These are phyloP conservation scores for Chalcis sispes DNA, from an alignment of 2,888 invertebrate genomes.

Conservation along the genomic window DNA sequence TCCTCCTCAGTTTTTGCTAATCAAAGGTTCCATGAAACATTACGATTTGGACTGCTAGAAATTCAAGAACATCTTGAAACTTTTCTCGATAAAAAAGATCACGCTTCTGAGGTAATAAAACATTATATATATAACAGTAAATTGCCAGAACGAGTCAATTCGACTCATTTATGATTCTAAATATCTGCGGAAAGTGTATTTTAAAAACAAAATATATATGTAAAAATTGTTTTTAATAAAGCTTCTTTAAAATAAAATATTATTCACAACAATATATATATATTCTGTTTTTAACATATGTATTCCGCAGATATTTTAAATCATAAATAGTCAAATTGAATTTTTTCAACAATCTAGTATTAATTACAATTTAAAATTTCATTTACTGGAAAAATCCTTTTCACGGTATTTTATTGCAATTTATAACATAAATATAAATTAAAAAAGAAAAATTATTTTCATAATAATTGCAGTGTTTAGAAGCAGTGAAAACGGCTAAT, in stretches of 20 bases:
- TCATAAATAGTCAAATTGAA: neutral
- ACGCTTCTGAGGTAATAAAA: slow-evolving; percentile 85
- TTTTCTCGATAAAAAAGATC: slow-evolving; percentile 93
- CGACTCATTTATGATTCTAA: neutral
- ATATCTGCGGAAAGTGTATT: no score
- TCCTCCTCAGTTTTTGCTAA: slow-evolving; percentile 84
- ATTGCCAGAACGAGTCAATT: slow-evolving; percentile 35
- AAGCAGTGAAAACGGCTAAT: slow-evolving; percentile 88
- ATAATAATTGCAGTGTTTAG: slow-evolving; percentile 80
- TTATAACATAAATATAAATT: neutral
- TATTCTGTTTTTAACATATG: no score
- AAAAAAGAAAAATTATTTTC: slow-evolving; percentile 48
- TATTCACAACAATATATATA: neutral
- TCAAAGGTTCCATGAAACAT: slow-evolving; percentile 86
- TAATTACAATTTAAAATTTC: no score
- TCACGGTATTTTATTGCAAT: neutral
- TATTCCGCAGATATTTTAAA: no score
- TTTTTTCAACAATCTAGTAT: neutral
- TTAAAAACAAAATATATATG: no score
- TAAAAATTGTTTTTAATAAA: slow-evolving; percentile 15
- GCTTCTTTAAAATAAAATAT: no score
- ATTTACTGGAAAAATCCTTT: no score
- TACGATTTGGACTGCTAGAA: slow-evolving; percentile 93
- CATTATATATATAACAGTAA: neutral
- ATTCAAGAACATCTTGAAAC: slow-evolving; percentile 97